Evolutionary conservation across 2,888 invertebrate genomes (phyloP).

Genomic region (Blastobasis adustella): DNA sequence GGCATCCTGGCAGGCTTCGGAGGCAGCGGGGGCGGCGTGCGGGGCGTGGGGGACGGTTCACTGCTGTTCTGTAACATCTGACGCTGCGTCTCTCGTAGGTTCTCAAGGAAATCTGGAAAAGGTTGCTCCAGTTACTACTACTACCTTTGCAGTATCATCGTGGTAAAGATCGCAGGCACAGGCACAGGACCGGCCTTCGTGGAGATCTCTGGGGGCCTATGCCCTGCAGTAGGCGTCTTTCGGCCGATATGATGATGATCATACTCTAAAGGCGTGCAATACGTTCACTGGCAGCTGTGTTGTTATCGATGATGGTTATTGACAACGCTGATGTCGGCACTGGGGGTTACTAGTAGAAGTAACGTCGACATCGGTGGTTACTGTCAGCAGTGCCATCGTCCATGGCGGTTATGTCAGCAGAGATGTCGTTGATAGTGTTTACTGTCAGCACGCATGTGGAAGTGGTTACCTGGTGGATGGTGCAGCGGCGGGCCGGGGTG

Average conservation of each 20-base stretch:
- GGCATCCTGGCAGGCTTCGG: conserved; percentile 50
- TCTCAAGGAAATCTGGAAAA: conserved; percentile 52
- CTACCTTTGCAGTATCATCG: too few relatives aligned
- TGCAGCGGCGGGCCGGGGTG: conserved; percentile 50
- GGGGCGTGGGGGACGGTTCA: conserved; percentile 19
- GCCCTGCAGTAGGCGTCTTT: too few relatives aligned
- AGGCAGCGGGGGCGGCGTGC: conserved; percentile 51
- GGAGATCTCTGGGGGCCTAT: too few relatives aligned
- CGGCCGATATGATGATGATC: too few relatives aligned
- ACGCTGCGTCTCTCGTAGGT: conserved; percentile 58
- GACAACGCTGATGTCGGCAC: not conserved
- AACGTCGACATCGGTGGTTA: too few relatives aligned
- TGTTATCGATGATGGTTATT: not conserved
- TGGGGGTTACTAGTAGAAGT: too few relatives aligned
- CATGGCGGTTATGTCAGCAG: too few relatives aligned
- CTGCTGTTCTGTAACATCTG: conserved; percentile 27
- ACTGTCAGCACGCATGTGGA: not conserved
- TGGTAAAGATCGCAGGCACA: not conserved
- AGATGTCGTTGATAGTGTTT: too few relatives aligned
- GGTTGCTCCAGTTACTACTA: not conserved
- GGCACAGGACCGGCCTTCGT: not conserved
- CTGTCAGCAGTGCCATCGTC: too few relatives aligned
- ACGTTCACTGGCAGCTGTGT: too few relatives aligned
- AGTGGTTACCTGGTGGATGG: conserved; percentile 48
- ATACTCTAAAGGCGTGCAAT: not conserved